Conservation (phyloP, 1,140 invertebrate species). For the Phenacoccus solenopsis region DNA sequence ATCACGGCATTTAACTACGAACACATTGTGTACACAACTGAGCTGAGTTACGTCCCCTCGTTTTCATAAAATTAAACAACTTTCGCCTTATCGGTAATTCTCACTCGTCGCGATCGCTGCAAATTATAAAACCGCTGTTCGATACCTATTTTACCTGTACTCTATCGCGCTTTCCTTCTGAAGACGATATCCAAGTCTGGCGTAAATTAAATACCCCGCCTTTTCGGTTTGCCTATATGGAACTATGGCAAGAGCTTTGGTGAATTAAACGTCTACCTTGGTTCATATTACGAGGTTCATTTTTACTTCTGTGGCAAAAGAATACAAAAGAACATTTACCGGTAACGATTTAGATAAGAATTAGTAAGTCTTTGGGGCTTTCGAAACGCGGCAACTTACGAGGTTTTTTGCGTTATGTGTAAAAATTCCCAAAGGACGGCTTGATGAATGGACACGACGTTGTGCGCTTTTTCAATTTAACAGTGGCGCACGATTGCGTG, state of each 20-base stretch:
- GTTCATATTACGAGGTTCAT: too few species aligned
- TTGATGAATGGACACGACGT: neutral
- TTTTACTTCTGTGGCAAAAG: too few species aligned
- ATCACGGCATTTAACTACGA: neutral
- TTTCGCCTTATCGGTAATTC: neutral
- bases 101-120: neutral
- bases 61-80: neutral
- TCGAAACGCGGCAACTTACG: neutral
- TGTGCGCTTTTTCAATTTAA: neutral
- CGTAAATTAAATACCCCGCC: too few species aligned
- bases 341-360: constrained; percentile 3
- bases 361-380: neutral
- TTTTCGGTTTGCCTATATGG: too few species aligned
- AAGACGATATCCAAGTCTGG: neutral
- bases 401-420: neutral
- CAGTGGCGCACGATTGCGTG: too few species aligned
- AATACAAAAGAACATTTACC: too few species aligned
- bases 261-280: too few species aligned
- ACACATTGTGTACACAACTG: neutral
- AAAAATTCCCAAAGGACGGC: neutral
- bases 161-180: neutral
- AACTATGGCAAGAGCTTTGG: too few species aligned
- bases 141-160: neutral
- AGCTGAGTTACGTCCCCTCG: neutral
- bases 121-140: neutral